Base-by-base conservation (phyloP, 2,888 invertebrate genomes). In the Luperina nickerlii region DNA sequence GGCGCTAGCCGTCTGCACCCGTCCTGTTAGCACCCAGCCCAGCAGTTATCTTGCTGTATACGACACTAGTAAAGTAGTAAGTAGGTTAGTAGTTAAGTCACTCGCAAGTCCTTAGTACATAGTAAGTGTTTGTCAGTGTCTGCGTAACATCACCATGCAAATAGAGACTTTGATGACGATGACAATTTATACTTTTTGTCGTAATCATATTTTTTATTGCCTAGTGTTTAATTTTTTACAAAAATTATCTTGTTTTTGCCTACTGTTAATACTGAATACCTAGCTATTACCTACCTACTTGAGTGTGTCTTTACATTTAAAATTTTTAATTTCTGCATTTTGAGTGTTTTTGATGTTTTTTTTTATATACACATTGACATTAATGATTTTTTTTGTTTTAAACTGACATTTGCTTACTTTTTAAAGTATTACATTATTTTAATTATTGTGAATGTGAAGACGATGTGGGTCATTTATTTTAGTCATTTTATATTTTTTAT, bases 181-280 rank as follows among this genome's bases (percentile, higher is more conserved):
- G 38, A 6, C 13, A 57, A 45, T 66, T 66, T 48, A 48, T 60
- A 66, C 15, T 73, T 79, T 78, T 78, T 78, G 79, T 48, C n/a
- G 24, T 57, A 24, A 27, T 65, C n/a, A 48, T 65, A 65, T 71
- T 27, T 79, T 68, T 79, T 65, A 9, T 48, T 45, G 70, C 45
- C 15, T 62, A 1, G 2, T 62, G 24, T 60, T 48, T 60, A 24
- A 42, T 62, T 76, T 77, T 42, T 24, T 24, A 54, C 38, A 24
- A 32, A 67, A 20, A 20, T 27, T 7, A 24, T 32, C 15, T 42
- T 18, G 7, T 76, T 76, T 66, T 76, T 78, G 27, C 11, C 1
- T 62, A 48, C 48, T 57, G 18, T 9, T 48, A 24, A 27, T 76
- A 67, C 27, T 68, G 20, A 57, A 38, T 38, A 60, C 5, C 45